Evolutionary conservation across 2,113 vertebrate genomes (phyloP), one percentile per base, ranked within the genome.

Genomic region (Callopanchax toddi): DNA sequence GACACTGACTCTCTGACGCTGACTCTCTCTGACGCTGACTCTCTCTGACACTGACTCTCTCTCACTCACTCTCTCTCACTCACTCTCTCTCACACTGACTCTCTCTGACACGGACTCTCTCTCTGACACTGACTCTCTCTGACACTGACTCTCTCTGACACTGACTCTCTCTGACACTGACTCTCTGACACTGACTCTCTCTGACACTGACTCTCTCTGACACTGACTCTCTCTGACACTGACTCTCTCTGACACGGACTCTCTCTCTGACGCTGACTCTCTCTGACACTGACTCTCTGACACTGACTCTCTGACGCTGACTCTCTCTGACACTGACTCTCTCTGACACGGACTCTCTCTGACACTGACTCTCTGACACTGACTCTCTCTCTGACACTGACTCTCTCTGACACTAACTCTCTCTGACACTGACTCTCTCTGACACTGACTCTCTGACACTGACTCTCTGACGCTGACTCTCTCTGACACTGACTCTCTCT

Each of bases 241-340:
- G 61, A 65, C 65, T 70, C 76, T 5, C 65, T 81, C 39, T 86
- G 88, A 90, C 83, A 82, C 40, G 2, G 43, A n/a, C n/a, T n/a
- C n/a, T 75, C 63, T 62, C 67, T 25, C 49, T 32, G 68, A 48
- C n/a, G n/a, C n/a, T n/a, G 61, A 65, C 65, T 70, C 76, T 5
- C 65, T 81, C 39, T 86, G 88, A 90, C 83, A 82, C 40, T 2
- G 43, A n/a, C n/a, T n/a, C n/a, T n/a, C n/a, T n/a, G n/a, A n/a
- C n/a, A n/a, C n/a, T n/a, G n/a, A n/a, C 63, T 62, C 67, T 25
- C 49, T 32, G 68, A 48, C n/a, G n/a, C n/a, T n/a, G 61, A 65
- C 65, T 70, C 76, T 5, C 65, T 81, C 39, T 86, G 88, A 90
- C 83, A 82, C 40, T 2, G 43, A n/a, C n/a, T 75, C 63, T 62